Evolutionary conservation across 2,888 invertebrate species (phyloP), one percentile per base, ranked within the genome.

Genomic region (Dugesia japonica): DNA sequence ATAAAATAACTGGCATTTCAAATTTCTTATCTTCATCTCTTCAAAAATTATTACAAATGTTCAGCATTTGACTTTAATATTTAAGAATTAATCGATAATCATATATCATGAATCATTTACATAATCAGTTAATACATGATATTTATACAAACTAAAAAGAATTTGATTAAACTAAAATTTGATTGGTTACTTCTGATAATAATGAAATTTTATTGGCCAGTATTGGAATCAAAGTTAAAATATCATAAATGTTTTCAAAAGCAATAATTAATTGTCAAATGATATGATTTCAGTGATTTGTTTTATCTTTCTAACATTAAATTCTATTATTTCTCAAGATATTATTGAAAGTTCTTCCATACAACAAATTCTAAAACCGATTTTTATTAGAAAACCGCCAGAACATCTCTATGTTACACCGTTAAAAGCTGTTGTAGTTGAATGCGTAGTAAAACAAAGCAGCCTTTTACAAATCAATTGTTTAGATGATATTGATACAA

Each of bases 391-490:
- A 56, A 56, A 13, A n/a, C 56, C 56, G 4, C 56, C 56, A 56
- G 23, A 56, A 56, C 56, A 56, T 56, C 56, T 56, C 1, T 56
- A 56, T 56, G 56, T 56, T 1, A 56, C 56, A 56, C 56, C 56
- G 1, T 56, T n/a, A 23, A 56, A 56, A n/a, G 56, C 56, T 20
- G 56, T 23, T 56, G n/a, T 56, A n/a, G n/a, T 56, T 56, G 56
- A 56, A 56, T 56, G 56, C n/a, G 56, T 56, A n/a, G 56, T 23
- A 56, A 56, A 56, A 56, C 56, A 56, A 56, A 56, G 56, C 23
- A 56, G 56, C 23, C n/a, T 56, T n/a, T 56, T 56, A 23, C 56
- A 56, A n/a, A 56, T 56, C 1, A 56, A 56, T 56, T 56, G 56
- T n/a, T 1, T 56, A 9, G 56, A 56, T 13, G 56, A 56, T n/a